Percentiles rank a stretch among this genome's conserved stretches.
Evolutionary conservation across 2,888 invertebrate species (phyloP).

Genomic region (Platycnemis pennipes): DNA sequence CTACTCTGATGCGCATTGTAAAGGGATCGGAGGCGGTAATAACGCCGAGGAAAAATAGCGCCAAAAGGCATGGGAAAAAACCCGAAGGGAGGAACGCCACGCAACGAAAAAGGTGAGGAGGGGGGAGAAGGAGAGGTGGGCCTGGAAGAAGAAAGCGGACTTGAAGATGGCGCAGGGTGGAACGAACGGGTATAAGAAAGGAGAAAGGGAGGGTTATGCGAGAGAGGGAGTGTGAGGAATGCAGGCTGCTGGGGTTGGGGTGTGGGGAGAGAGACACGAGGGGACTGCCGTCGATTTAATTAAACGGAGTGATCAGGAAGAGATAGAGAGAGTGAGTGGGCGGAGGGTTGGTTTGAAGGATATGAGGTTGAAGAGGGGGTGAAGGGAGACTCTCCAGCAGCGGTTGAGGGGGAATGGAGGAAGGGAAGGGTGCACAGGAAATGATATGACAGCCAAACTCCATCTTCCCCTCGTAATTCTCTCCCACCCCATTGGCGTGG

Average conservation of each 20-base stretch:
- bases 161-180: too few species aligned
- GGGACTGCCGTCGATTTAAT: conserved; percentile 37
- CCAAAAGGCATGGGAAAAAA: too few species aligned
- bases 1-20: too few species aligned
- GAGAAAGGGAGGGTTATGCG: neutral
- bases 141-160: too few species aligned
- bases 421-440: neutral
- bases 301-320: conserved; percentile 48
- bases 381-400: neutral
- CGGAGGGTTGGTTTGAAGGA: neutral
- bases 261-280: neutral
- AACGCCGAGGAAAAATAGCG: too few species aligned
- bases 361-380: neutral
- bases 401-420: neutral
- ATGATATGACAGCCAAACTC: conserved; percentile 16
- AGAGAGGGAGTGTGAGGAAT: neutral
- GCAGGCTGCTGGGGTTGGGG: neutral
- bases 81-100: too few species aligned
- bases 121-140: neutral
- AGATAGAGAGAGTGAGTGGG: conserved; percentile 4
- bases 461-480: neutral
- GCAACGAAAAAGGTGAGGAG: neutral
- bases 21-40: too few species aligned
- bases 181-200: neutral
- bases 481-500: neutral